A percentile compares a stretch with the other conserved stretches of the same genome.
Conservation (phyloP, 2,888 invertebrate genomes). For the Rhagium mordax region DNA sequence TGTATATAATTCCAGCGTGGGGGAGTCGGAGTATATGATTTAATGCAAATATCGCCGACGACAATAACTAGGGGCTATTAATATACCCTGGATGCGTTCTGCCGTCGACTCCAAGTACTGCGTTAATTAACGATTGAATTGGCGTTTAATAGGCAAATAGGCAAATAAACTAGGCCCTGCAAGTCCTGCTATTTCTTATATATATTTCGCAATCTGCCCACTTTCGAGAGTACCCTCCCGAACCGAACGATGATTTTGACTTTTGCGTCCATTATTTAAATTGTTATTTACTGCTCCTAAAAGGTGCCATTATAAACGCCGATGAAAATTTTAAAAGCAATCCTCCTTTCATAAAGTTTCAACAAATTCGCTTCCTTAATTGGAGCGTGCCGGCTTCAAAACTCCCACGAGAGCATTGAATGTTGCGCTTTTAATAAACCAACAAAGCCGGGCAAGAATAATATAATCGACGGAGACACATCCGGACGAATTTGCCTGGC, state of each 20-base stretch:
- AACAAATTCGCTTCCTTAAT: background rate
- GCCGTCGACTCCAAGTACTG: background rate
- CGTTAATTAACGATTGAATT: background rate
- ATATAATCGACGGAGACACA: background rate
- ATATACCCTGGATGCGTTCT: background rate
- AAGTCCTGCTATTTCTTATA: too few species aligned
- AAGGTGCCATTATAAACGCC: background rate
- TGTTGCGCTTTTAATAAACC: background rate
- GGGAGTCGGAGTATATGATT: background rate
- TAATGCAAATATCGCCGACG: background rate
- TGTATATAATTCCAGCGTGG: background rate
- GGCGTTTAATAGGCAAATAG: background rate
- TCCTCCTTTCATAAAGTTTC: background rate
- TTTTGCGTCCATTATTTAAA: too few species aligned
- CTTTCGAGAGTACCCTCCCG: too few species aligned
- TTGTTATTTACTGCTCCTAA: background rate
- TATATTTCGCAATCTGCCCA: too few species aligned
- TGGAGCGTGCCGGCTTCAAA: background rate
- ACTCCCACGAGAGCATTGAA: background rate
- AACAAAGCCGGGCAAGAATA: background rate
- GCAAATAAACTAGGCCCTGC: background rate
- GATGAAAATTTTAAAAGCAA: background rate
- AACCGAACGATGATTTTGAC: too few species aligned
- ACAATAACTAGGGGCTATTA: background rate
- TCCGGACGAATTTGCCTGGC: background rate